Conservation (phyloP, 2,888 invertebrate species). For the Camptogramma bilineatum region DNA sequence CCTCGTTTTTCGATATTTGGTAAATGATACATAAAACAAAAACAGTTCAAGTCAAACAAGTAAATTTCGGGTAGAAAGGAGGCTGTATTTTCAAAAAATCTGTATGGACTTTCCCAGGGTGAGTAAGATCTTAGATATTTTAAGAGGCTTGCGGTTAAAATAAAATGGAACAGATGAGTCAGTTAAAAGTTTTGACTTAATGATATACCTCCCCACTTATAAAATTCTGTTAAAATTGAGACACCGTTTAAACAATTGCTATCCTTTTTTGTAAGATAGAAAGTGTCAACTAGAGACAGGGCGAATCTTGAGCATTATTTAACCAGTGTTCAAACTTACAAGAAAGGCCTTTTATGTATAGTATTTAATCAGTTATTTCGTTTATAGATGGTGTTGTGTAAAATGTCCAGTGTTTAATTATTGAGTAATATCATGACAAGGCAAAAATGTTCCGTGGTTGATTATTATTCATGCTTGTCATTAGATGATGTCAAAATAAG, state of each 20-base stretch:
- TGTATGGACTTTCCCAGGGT: constrained; percentile 17
- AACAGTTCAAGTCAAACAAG: constrained; percentile 3
- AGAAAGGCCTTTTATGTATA: too few species aligned
- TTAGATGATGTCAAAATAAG: neutral
- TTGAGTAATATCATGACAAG: neutral
- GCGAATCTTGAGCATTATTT: too few species aligned
- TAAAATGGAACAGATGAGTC: constrained; percentile 7
- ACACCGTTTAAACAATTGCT: too few species aligned
- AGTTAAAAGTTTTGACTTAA: constrained; percentile 2
- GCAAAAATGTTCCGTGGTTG: neutral
- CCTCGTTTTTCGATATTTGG: constrained; percentile 3
- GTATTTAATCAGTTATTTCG: too few species aligned
- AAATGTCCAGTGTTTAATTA: too few species aligned
- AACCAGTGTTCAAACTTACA: too few species aligned
- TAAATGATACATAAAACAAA: neutral
- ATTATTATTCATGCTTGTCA: neutral
- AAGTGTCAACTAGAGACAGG: too few species aligned
- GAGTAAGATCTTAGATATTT: constrained; percentile 29
- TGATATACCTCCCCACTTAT: neutral
- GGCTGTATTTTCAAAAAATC: constrained; percentile 10
- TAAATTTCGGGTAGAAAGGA: constrained; percentile 5
- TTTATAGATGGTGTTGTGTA: too few species aligned
- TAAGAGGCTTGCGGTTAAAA: constrained; percentile 9
- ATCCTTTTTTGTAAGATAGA: too few species aligned
- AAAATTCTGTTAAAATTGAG: too few species aligned